These are phyloP conservation scores for Hydractinia symbiolongicarpus DNA, from an alignment of 30 jellyfish, hydroid and myxozoan species.

Conservation along the genomic window DNA sequence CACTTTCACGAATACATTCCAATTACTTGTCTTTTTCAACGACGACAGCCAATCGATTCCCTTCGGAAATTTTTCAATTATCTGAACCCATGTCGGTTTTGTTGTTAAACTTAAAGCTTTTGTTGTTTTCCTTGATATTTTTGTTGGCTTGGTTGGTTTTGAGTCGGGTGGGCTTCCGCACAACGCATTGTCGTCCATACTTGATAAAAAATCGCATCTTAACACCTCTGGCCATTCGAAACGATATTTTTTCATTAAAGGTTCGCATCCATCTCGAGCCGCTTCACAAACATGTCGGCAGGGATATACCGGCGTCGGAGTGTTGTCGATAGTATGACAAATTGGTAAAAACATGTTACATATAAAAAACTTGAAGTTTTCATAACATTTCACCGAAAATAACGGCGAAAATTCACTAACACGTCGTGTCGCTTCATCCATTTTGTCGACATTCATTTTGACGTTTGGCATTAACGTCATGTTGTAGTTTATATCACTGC, in stretches of 20 bases:
- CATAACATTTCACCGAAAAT: constrained; percentile 63
- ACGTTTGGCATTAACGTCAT: constrained; percentile 64
- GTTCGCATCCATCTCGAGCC: constrained; percentile 87
- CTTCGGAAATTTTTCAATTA: constrained; percentile 6
- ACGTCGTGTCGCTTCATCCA: constrained; percentile 61
- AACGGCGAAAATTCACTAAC: constrained; percentile 74
- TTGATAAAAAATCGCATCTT: constrained; percentile 54
- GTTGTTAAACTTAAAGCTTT: background rate
- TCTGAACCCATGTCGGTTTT: constrained; percentile 11
- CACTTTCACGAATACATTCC: background rate
- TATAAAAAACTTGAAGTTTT: constrained; percentile 53
- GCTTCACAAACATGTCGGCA: constrained; percentile 85
- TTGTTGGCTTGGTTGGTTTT: background rate
- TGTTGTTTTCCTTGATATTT: background rate
- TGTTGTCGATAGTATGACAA: constrained; percentile 57
- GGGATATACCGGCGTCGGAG: constrained; percentile 71
- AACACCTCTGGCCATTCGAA: constrained; percentile 78
- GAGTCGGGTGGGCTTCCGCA: constrained; percentile 58
- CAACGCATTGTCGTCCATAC: constrained; percentile 10
- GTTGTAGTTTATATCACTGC: constrained; percentile 35
- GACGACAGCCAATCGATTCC: background rate
- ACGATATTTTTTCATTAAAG: constrained; percentile 57
- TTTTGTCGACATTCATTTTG: constrained; percentile 61
- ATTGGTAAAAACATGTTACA: constrained; percentile 84
- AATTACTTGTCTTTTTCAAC: background rate